Percentiles rank a stretch among this genome's conserved stretches.
Evolutionary conservation across 2,113 vertebrate genomes (phyloP).

Genomic region (Vulpes vulpes): DNA sequence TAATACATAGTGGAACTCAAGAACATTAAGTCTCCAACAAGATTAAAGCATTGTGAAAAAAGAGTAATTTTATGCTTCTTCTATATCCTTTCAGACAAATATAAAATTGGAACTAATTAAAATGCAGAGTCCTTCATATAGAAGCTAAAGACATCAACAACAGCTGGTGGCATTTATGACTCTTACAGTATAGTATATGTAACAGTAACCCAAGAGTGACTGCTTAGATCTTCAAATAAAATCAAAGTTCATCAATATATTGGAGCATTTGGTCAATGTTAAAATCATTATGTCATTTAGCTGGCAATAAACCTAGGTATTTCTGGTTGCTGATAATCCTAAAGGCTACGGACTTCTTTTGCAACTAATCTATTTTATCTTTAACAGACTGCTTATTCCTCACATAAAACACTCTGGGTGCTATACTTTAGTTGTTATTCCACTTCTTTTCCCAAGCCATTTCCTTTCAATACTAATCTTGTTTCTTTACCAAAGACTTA

Average conservation of each 20-base stretch:
- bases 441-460: conserved; percentile 17
- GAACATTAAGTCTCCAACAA: conserved; percentile 22
- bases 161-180: background rate
- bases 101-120: conserved; percentile 27
- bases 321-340: conserved; percentile 38
- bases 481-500: conserved; percentile 1
- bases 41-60: background rate
- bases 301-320: conserved; percentile 39
- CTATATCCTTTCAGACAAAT: conserved; percentile 32
- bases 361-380: background rate
- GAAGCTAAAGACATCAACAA: conserved; percentile 14
- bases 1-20: conserved; percentile 33
- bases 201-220: background rate
- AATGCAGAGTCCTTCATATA: background rate
- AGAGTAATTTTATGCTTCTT: conserved; percentile 20
- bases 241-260: background rate
- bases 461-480: conserved; percentile 43
- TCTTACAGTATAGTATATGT: background rate
- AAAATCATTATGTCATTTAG: conserved; percentile 42
- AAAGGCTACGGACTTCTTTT: background rate
- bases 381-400: background rate
- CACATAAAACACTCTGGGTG: background rate
- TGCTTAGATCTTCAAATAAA: conserved; percentile 20
- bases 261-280: conserved; percentile 5
- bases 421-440: conserved; percentile 5